These are phyloP conservation scores for Cryptoblepharus egeriae DNA, from an alignment of 2,797 vertebrate species.

Conservation along the genomic window DNA sequence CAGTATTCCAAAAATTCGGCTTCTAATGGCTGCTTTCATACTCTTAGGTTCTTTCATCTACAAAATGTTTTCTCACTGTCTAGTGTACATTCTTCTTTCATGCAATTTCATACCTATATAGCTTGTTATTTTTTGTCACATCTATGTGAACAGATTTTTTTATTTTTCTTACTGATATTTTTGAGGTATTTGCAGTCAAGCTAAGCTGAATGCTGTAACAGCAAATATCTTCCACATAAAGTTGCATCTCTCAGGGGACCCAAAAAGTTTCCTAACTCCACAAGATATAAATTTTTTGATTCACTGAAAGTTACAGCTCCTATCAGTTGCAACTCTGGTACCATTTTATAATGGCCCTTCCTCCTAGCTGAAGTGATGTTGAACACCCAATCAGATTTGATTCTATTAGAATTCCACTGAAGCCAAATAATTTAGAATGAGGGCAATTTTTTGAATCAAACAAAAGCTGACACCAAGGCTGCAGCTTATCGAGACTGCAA, in stretches of 20 bases:
- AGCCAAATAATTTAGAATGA: background rate
- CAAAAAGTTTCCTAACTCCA: background rate
- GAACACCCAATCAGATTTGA: background rate
- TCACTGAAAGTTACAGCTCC: background rate
- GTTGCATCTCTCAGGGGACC: background rate
- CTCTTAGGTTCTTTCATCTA: background rate
- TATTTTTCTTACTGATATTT: background rate
- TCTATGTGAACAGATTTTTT: background rate
- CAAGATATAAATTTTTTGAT: background rate
- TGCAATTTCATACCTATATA: conserved; percentile 6
- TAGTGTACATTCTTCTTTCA: background rate
- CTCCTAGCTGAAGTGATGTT: background rate
- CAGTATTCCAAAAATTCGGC: background rate
- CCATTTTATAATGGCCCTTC: background rate
- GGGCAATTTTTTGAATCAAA: background rate
- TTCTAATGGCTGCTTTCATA: conserved; percentile 1
- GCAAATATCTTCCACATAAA: background rate
- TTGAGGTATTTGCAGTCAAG: background rate
- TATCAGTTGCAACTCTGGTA: background rate
- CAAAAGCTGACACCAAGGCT: background rate
- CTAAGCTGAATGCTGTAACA: background rate
- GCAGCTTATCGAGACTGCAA: background rate
- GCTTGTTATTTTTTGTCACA: conserved; percentile 7
- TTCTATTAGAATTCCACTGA: background rate
- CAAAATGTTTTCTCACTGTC: background rate